Percentiles rank a stretch among this genome's conserved stretches.
Conservation (phyloP, 2,113 vertebrate species). For the Zosterops borbonicus region DNA sequence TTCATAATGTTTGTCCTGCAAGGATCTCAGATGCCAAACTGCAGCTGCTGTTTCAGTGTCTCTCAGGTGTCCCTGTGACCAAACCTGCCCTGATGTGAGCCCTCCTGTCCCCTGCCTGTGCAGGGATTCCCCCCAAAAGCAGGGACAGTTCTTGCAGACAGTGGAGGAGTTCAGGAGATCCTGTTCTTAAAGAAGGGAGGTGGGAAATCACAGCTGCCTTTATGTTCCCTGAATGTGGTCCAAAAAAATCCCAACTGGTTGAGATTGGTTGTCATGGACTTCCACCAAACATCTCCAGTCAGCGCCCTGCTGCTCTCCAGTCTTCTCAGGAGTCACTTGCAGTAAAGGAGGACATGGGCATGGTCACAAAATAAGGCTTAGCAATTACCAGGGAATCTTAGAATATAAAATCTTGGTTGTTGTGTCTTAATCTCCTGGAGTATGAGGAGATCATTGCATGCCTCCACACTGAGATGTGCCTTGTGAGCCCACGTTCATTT, state of each 20-base stretch:
- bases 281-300: neutral
- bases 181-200: neutral
- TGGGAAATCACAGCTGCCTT: neutral
- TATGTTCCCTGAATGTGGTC: too few species aligned
- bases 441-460: fast-evolving
- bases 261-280: neutral
- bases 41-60: neutral
- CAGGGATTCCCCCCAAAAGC: neutral
- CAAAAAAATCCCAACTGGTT: neutral
- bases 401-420: fast-evolving
- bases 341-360: neutral
- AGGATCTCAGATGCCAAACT: neutral
- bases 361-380: neutral
- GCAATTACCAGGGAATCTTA: neutral
- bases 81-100: neutral
- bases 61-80: neutral
- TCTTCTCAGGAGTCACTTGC: neutral
- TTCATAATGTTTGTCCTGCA: neutral
- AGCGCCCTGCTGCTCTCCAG: neutral
- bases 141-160: neutral
- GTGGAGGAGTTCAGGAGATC: neutral
- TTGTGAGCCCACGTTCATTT: neutral
- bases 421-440: neutral
- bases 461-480: neutral
- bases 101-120: neutral